Evolutionary conservation across 2,888 invertebrate genomes (phyloP).

Genomic region (Leptinotarsa peninsularis): DNA sequence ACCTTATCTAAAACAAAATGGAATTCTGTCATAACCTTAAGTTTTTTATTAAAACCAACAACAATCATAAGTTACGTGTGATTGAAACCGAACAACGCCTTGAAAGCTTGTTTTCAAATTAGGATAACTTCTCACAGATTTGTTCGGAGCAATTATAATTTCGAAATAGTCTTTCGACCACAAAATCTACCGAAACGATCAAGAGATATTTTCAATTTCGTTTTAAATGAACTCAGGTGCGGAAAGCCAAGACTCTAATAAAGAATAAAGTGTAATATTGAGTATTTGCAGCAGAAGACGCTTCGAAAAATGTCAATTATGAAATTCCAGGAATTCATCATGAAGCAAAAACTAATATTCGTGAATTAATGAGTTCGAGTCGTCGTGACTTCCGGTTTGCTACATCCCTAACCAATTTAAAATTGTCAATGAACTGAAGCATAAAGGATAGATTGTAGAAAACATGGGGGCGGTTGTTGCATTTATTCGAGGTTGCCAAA

Average conservation of each 20-base stretch:
- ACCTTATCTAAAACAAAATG: no score
- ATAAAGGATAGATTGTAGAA: slow-evolving; percentile 42
- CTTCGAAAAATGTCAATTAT: slow-evolving; percentile 35
- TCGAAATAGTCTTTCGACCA: neutral
- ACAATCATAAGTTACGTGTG: neutral
- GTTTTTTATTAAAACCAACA: no score
- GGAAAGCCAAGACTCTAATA: slow-evolving; percentile 26
- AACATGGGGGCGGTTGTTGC: slow-evolving; percentile 37
- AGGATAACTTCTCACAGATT: slow-evolving; percentile 3
- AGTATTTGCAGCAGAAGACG: slow-evolving; percentile 25
- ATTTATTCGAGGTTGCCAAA: slow-evolving; percentile 32
- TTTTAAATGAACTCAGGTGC: slow-evolving; percentile 30
- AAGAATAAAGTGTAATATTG: slow-evolving; percentile 29
- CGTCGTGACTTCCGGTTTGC: slow-evolving; percentile 39
- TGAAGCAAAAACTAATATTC: slow-evolving; percentile 35
- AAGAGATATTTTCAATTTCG: slow-evolving; percentile 27
- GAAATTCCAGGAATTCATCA: slow-evolving; percentile 37
- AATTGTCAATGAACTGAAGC: slow-evolving; percentile 42
- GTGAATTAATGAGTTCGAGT: slow-evolving; percentile 40
- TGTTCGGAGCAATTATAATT: slow-evolving; percentile 7
- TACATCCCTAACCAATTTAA: slow-evolving; percentile 40
- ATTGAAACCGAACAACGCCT: neutral
- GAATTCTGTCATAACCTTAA: no score
- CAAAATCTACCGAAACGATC: slow-evolving; percentile 11
- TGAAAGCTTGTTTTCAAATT: neutral